Conservation (phyloP, 2,113 vertebrate species). For the Hemiprocne comata region DNA sequence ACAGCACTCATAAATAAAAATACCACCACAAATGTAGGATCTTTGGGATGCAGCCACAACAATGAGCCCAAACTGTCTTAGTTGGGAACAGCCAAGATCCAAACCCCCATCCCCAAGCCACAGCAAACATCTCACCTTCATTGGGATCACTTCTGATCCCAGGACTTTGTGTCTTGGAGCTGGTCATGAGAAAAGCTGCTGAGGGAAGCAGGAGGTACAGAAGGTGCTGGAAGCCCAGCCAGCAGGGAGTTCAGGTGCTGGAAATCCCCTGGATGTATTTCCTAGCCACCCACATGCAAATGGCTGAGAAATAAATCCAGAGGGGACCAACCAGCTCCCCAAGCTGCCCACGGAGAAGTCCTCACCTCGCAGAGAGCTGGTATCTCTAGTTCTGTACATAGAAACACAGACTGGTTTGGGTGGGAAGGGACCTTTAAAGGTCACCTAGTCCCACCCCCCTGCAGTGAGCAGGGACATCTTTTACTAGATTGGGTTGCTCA, state of each 20-base stretch:
- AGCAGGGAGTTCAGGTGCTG: neutral
- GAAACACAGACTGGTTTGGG: too few relatives aligned
- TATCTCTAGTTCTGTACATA: neutral
- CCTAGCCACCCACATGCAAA: neutral
- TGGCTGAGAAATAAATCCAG: neutral
- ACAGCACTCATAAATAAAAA: neutral
- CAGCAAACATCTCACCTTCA: neutral
- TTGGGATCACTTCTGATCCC: slow-evolving; percentile 80
- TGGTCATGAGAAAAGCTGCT: slow-evolving; percentile 23
- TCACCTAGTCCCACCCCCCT: too few relatives aligned
- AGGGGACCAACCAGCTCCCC: neutral
- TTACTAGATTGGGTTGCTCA: neutral
- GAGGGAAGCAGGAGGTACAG: neutral
- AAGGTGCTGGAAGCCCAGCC: rapidly evolving
- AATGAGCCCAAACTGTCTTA: neutral
- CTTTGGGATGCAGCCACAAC: neutral
- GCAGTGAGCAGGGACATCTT: neutral
- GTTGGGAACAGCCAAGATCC: neutral
- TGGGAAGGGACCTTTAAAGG: too few relatives aligned
- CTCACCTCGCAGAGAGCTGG: slow-evolving; percentile 85
- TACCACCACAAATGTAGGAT: neutral
- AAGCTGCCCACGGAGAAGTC: neutral
- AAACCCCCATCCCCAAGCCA: neutral
- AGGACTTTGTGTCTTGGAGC: slow-evolving; percentile 82
- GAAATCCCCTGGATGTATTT: neutral